A percentile compares a stretch with the other conserved stretches of the same genome.
phyloP scores from a whole-genome alignment of 2,888 invertebrate species.

The Abscondita cerata region DNA sequence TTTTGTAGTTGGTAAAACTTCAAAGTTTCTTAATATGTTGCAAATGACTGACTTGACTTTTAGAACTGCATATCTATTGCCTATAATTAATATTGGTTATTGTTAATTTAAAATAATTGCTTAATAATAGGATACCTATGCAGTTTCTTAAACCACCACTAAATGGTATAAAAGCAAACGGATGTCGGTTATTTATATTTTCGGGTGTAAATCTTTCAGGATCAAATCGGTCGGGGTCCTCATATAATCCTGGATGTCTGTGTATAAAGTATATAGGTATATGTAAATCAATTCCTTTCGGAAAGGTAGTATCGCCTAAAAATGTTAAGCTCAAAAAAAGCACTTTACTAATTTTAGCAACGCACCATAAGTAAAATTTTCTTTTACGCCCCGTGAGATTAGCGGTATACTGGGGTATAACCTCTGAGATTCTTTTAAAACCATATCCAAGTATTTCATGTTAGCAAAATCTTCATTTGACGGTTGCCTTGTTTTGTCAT shows the following conservation, averaged over 20 bases:
- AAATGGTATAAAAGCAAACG: conserved; percentile 66
- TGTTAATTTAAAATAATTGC: too few relatives aligned
- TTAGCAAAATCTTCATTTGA: conserved; percentile 57
- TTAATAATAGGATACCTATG: too few relatives aligned
- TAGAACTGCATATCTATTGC: too few relatives aligned
- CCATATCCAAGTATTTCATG: conserved; percentile 64
- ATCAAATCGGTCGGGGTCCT: conserved; percentile 62
- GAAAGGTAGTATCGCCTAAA: conserved; percentile 40
- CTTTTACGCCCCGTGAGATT: conserved; percentile 56
- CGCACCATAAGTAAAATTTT: conserved; percentile 53
- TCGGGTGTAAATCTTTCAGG: conserved; percentile 64
- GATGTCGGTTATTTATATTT: conserved; percentile 53
- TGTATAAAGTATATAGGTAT: conserved; percentile 60
- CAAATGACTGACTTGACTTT: too few relatives aligned
- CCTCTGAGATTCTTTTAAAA: conserved; percentile 63
- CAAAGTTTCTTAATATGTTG: too few relatives aligned
- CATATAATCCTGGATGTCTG: conserved; percentile 60
- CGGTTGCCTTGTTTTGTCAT: conserved; percentile 38
- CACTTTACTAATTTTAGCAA: neutral
- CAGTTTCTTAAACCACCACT: conserved; percentile 72
- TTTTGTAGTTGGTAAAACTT: too few relatives aligned
- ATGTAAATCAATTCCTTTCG: conserved; percentile 56
- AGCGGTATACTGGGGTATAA: conserved; percentile 64
- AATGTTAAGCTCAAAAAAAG: neutral
- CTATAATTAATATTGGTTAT: too few relatives aligned